Base-by-base conservation (phyloP, 2,797 vertebrate species). In the Acipenser transmontanus region DNA sequence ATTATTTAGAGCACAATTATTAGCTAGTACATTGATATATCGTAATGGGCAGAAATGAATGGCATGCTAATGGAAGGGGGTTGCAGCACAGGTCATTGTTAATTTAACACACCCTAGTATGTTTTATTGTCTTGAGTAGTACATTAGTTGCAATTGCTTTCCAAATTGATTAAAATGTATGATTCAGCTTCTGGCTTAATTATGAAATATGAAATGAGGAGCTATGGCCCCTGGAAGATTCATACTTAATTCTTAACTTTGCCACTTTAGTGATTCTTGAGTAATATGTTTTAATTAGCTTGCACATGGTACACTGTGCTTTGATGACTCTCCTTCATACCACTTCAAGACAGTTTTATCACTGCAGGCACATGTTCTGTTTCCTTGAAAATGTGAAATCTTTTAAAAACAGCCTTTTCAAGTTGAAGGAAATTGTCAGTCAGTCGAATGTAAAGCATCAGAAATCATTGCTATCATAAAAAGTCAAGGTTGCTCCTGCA, bases 221-320 rank as follows among this genome's bases (percentile, higher is more conserved):
- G 8, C 11, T 57, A 57, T 57, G 54, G 14, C 54, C 12, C 50
- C 12, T 7, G 14, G 14, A 13, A n/a, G 11, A 11, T 57, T 13
- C 54, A 57, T 57, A n/a, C 54, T n/a, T 57, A 57, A 57, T 57
- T 57, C 54, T n/a, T 13, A 57, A n/a, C 14, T n/a, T 57, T 11
- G 54, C 54, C n/a, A n/a, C 51, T 57, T 57, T 57, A 57, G 2
- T 57, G 54, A 7, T 57, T n/a, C 14, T 57, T 5, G 11, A 57
- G 54, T 57, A 57, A 57, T 57, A 13, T 57, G 54, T 57, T 13
- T 57, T 57, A 57, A 57, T 57, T 57, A 57, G 7, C 54, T 57
- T 57, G 2, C 54, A 57, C 12, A n/a, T 3, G 54, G 9, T 57
- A 57, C 54, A 57, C 12, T 57, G 6, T 6, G 11, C 11, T n/a